These are phyloP conservation scores for Lissocephala sabroskyi DNA, from an alignment of 2,888 invertebrate genomes.

Conservation along the genomic window DNA sequence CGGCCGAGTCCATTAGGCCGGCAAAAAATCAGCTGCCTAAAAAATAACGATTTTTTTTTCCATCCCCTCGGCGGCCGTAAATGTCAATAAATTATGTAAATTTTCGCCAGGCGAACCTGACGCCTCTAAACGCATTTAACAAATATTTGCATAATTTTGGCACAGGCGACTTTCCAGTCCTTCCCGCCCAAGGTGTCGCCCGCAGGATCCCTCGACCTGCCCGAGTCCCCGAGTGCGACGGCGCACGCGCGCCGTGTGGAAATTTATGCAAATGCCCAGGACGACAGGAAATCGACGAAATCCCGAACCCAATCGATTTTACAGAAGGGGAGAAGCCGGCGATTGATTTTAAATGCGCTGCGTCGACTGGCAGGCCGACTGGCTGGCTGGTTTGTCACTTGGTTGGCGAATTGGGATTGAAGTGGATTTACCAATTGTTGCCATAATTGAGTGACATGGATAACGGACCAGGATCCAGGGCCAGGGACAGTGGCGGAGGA, in stretches of 20 bases:
- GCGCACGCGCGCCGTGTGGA: constrained; percentile 29
- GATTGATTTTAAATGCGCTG: background rate
- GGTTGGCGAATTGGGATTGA: constrained; percentile 51
- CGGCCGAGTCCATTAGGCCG: constrained; percentile 31
- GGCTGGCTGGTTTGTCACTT: constrained; percentile 46
- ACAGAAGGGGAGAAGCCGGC: constrained; percentile 28
- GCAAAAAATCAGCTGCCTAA: constrained; percentile 41
- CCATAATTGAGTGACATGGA: constrained; percentile 49
- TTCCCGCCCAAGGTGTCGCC: constrained; percentile 4
- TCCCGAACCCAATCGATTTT: constrained; percentile 15
- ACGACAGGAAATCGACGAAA: constrained; percentile 22
- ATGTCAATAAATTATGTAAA: constrained; percentile 48
- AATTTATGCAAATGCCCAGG: constrained; percentile 62
- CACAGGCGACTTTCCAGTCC: constrained; percentile 41
- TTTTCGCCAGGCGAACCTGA: constrained; percentile 43
- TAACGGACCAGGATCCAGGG: constrained; percentile 13
- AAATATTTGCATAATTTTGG: constrained; percentile 60
- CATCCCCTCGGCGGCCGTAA: constrained; percentile 24
- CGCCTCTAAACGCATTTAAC: constrained; percentile 41
- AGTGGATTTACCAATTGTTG: constrained; percentile 60
- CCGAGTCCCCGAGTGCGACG: constrained; percentile 36
- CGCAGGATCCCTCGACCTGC: constrained; percentile 14
- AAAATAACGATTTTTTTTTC: constrained; percentile 37
- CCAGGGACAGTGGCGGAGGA: constrained; percentile 14
- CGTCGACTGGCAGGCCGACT: background rate